These are phyloP conservation scores for Fulica atra DNA, from an alignment of 2,113 vertebrate species.

Conservation along the genomic window DNA sequence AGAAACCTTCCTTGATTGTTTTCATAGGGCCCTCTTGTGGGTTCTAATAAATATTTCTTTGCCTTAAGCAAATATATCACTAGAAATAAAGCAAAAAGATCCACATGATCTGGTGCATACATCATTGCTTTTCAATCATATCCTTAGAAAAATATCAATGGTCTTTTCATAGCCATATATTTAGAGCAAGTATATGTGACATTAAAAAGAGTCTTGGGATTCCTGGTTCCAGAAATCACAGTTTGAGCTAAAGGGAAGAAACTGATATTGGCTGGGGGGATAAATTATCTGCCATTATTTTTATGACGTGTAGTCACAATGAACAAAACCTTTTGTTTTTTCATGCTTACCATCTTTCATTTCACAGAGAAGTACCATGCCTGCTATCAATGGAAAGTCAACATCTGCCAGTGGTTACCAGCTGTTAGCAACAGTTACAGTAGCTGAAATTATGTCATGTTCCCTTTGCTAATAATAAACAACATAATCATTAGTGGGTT, in stretches of 20 bases:
- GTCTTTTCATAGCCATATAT: background rate
- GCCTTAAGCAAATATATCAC: background rate
- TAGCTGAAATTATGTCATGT: background rate
- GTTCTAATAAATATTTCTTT: background rate
- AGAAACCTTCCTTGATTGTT: background rate
- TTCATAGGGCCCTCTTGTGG: background rate
- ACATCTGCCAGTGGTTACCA: background rate
- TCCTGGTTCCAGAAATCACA: background rate
- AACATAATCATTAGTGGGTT: background rate
- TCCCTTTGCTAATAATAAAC: background rate
- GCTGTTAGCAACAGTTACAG: background rate
- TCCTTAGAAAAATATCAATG: background rate
- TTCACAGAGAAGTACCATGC: background rate
- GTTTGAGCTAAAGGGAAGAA: background rate
- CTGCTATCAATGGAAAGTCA: background rate
- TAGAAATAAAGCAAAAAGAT: background rate
- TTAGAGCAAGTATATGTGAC: background rate
- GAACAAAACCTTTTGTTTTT: background rate
- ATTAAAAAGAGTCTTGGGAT: background rate
- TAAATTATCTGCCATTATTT: background rate
- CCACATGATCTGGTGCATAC: background rate
- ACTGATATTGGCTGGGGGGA: background rate
- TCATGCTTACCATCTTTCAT: background rate
- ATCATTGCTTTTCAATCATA: background rate
- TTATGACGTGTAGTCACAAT: background rate